Base-by-base conservation (phyloP, 2,113 vertebrate species). In the Pygoscelis adeliae region DNA sequence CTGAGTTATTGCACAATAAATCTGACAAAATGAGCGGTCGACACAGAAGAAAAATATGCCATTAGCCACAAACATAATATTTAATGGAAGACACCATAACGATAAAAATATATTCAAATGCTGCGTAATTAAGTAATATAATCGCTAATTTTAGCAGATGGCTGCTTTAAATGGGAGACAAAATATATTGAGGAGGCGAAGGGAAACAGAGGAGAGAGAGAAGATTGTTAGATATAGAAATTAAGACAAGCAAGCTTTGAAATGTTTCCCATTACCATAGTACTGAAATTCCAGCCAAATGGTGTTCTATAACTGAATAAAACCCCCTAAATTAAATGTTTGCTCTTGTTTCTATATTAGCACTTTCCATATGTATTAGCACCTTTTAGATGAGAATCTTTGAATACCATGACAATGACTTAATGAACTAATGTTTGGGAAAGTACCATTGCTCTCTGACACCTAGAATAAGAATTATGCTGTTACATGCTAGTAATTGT, bases 1-100 rank as follows among this genome's bases (percentile, higher is more conserved):
- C 32, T 46, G 70, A 97, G 38, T 71, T 95, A 95, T 50, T 95
- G 84, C 23, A 77, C 50, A 92, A 94, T 97, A 97, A 94, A 96
- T 95, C 77, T 94, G 87, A 90, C 58, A 95, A 96, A 97, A 96
- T 88, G 63, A 90, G 69, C 73, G 76, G 58, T 91, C 7, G 0
- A 87, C 71, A 77, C 27, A n/a, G 71, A 84, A 92, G 78, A 88
- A 96, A 96, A 90, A 83, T 62, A 95, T 79, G 53, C 38, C 76
- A 90, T 97, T 97, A 97, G 40, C 79, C 21, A 83, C 72, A 97
- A 97, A 91, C 69, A 97, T 78, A 93, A 36, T 81, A 71, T 80
- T 90, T 95, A 95, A 96, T 83, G 56, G 44, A 82, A 97, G 89
- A 87, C 40, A 71, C 29, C n/a, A 50, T 76, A 90, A 71, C 2